Base-by-base conservation (phyloP, 2,888 invertebrate species). In the Hemicrepidius hirtus region DNA sequence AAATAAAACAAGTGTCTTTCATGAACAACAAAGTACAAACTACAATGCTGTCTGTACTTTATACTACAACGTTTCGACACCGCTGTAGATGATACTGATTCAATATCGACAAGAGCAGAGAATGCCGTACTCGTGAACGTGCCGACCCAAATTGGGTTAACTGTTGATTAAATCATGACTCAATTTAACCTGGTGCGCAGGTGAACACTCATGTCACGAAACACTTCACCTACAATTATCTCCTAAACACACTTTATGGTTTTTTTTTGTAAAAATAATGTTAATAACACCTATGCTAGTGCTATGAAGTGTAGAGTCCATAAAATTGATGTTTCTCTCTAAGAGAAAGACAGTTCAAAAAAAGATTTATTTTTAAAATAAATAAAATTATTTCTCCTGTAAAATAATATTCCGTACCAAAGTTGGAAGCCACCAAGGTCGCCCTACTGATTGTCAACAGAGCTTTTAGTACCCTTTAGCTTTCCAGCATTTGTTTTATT, bases 61-160 rank as follows among this genome's bases (percentile, higher is more conserved):
- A 41, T 32, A 18, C 35, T 32, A 18, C 35, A 59, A 44, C 57
- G 59, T 73, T 73, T 69, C 73, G 53, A 66, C 69, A 73, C 62
- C 50, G 32, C 20, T 55, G 40, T 20, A 67, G 71, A 72, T 72
- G 71, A 72, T 72, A 72, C 67, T 28, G 55, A 66, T 69, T 49
- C 46, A 59, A 59, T 49, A 74, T 70, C 75, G 68, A 78, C 71
- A 79, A 77, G 74, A 76, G 63, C 55, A 63, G 70, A 78, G 80
- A 82, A 82, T 82, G 80, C 74, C 80, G 78, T 78, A 70, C 77
- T 80, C 81, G 81, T 80, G 80, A 80, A 80, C 79, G 78, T 80
- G 80, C 75, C 75, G 71, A 62, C 77, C 78, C 80, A 80, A 81
- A 80, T 81, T 79, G 73, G 80, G 80, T 80, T 76, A 74, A 78